phyloP scores from a whole-genome alignment of 2,797 vertebrate genomes.

The Natrix natrix region DNA sequence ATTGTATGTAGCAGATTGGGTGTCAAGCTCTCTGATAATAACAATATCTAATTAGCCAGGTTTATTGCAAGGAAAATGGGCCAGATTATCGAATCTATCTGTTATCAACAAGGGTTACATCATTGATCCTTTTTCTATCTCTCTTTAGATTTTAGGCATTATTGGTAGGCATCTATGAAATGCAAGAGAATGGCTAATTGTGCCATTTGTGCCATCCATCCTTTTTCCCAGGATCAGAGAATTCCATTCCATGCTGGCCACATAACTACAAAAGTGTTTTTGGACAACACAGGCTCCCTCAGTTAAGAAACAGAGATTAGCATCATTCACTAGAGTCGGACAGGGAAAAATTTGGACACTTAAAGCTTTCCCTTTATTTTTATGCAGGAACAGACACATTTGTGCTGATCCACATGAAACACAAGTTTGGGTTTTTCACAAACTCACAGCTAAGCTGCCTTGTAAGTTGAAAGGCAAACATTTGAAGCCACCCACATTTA shows the following conservation, averaged over 20 bases:
- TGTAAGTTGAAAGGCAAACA: background rate
- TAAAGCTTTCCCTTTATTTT: background rate
- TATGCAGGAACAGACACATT: background rate
- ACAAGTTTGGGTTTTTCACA: background rate
- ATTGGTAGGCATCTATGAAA: background rate
- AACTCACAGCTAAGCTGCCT: background rate
- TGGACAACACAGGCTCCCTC: background rate
- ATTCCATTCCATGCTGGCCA: background rate
- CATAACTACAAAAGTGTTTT: background rate
- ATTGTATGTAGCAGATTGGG: background rate
- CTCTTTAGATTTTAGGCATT: background rate
- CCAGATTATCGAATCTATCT: background rate
- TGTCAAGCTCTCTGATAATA: background rate
- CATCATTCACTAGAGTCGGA: background rate
- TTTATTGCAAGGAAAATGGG: background rate
- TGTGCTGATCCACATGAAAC: background rate
- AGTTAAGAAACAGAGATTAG: background rate
- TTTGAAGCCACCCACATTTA: background rate
- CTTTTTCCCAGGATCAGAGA: background rate
- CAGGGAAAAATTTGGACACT: background rate
- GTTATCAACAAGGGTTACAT: background rate
- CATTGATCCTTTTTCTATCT: background rate
- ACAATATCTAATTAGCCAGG: background rate
- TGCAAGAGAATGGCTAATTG: background rate
- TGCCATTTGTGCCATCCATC: background rate